Evolutionary conservation across 1,140 invertebrate genomes (phyloP), one percentile per base, ranked within the genome.

Genomic region (Drosophila setifemur): DNA sequence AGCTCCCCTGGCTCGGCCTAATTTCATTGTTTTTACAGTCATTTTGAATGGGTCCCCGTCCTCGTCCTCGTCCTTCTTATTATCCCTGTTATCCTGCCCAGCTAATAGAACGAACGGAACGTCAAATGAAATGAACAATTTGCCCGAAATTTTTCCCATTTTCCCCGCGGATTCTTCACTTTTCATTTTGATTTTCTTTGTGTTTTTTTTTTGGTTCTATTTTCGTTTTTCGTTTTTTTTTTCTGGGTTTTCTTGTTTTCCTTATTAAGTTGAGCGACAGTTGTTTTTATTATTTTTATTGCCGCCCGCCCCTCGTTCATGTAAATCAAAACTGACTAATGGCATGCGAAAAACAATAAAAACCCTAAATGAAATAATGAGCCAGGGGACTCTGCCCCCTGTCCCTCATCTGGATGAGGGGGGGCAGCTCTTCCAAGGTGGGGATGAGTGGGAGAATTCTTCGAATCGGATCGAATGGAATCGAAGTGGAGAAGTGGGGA

Each of bases 211-310:
- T 8, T 29, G 7, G 29, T 44, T 57, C 29, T 28, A 25, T 39
- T 58, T 45, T 33, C n/a, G 28, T 60, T 66, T 49, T 21, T 23
- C 4, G 6, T 53, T 47, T 55, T 53, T 18, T 44, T 71, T 47
- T 16, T 26, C 9, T 26, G 9, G 25, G 11, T 21, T 57, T 29
- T 63, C 42, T 31, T 49, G 53, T 58, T 33, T 73, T 83, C 70
- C 79, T 85, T 83, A 85, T 85, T 83, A 85, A 74, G 74, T 83
- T 83, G 79, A 83, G 79, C 79, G 79, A 83, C 79, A 83, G 79
- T 83, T 83, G 79, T 83, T 85, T 83, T 83, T 78, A 83, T 83
- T 83, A 83, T 83, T 83, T 83, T 85, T 83, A 83, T 85, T 85
- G 81, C 53, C 58, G 57, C 45, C n/a, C 6, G 29, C 28, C 19